Percentiles rank a stretch among this genome's conserved stretches.
These are phyloP conservation scores for Aelia acuminata DNA, from an alignment of 2,888 invertebrate species.

Conservation along the genomic window DNA sequence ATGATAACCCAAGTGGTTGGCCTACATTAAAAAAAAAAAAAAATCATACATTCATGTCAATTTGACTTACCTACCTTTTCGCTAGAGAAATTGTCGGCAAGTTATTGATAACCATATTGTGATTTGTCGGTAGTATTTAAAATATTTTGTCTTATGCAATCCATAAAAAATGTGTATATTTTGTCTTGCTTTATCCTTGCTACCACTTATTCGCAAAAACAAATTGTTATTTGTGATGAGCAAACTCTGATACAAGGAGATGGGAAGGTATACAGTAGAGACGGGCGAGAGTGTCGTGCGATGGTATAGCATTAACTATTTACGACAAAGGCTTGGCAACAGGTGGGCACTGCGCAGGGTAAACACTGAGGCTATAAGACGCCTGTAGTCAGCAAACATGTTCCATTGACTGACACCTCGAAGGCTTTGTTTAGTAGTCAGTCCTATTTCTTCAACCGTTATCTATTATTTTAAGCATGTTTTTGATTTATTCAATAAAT, in stretches of 20 bases:
- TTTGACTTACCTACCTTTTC: too few relatives aligned
- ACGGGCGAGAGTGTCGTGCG: not conserved
- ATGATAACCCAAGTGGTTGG: too few relatives aligned
- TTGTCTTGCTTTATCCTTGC: too few relatives aligned
- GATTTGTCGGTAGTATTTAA: too few relatives aligned
- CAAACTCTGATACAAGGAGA: not conserved
- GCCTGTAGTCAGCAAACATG: not conserved
- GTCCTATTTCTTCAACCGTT: not conserved
- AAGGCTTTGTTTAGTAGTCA: not conserved
- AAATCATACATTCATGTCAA: too few relatives aligned
- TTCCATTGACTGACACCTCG: not conserved
- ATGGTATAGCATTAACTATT: conserved; percentile 1
- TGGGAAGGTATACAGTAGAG: not conserved
- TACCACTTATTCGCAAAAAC: not conserved
- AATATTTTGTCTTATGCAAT: too few relatives aligned
- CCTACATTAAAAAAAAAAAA: too few relatives aligned
- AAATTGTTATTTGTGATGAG: not conserved
- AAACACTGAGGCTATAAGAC: not conserved
- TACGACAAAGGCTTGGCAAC: not conserved
- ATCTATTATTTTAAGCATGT: too few relatives aligned
- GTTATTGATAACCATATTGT: too few relatives aligned
- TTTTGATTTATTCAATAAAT: too few relatives aligned
- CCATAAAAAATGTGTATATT: too few relatives aligned
- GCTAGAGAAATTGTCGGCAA: too few relatives aligned
- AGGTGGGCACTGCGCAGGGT: not conserved